A percentile compares a stretch with the other conserved stretches of the same genome.
Evolutionary conservation across 2,113 vertebrate species (phyloP).

Genomic region (Harpagus bidentatus): DNA sequence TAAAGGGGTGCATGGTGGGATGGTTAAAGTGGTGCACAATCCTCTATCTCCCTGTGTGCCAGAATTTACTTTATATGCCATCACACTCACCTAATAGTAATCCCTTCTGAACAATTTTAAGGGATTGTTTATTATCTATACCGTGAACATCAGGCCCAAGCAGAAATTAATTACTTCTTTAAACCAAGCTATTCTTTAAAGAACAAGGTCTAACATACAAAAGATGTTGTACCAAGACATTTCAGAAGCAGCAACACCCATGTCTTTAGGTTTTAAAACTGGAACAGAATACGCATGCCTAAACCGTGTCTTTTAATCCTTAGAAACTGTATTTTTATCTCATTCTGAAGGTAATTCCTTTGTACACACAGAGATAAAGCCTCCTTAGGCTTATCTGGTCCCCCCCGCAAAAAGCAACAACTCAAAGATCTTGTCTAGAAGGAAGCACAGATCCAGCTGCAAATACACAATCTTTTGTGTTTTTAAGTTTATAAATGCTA

Average conservation of each 20-base stretch:
- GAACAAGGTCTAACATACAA: not conserved
- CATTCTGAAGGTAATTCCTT: not conserved
- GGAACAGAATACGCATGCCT: not conserved
- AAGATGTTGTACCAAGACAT: not conserved
- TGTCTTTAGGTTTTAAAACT: not conserved
- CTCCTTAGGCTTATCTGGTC: not conserved
- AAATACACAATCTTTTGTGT: not conserved
- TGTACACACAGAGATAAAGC: not conserved
- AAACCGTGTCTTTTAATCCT: not conserved
- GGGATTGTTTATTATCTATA: not conserved
- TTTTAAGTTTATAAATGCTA: not conserved
- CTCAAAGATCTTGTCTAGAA: not conserved
- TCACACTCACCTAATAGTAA: not conserved
- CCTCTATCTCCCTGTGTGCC: not conserved
- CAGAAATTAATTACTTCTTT: slow-evolving; percentile 3
- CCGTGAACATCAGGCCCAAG: not conserved
- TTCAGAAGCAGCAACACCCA: not conserved
- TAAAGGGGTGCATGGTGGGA: not conserved
- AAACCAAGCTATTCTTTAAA: not conserved
- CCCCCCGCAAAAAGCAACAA: not conserved
- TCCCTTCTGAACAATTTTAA: not conserved
- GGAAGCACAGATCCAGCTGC: not conserved
- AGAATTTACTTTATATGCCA: not conserved
- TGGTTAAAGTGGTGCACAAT: not conserved
- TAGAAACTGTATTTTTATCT: slow-evolving; percentile 13